Conservation (phyloP, 37 sponge, comb jelly and placozoan genomes). For the Beroe forskalii region DNA sequence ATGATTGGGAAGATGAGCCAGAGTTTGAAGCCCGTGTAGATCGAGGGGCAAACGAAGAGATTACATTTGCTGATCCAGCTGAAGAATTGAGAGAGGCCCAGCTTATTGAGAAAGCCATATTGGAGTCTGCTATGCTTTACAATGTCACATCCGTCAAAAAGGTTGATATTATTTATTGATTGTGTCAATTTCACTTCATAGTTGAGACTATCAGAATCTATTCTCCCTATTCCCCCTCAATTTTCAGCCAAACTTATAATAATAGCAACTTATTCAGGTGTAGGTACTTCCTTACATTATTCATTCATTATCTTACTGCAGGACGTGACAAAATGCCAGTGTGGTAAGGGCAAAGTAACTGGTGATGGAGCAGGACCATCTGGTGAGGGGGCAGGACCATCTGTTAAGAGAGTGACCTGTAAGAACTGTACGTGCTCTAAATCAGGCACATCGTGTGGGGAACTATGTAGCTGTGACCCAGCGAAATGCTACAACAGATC, state of each 20-base stretch:
- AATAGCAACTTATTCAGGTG: too few relatives aligned
- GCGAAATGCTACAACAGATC: background rate
- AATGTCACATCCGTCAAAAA: background rate
- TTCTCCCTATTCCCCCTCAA: too few relatives aligned
- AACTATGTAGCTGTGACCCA: background rate
- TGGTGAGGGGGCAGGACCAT: too few relatives aligned
- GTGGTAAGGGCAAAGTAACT: background rate
- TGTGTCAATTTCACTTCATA: too few relatives aligned
- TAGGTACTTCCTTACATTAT: too few relatives aligned
- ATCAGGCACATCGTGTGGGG: background rate
- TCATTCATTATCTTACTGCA: too few relatives aligned
- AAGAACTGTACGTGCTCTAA: background rate
- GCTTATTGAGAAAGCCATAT: background rate
- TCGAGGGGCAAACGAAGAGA: background rate
- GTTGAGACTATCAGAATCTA: too few relatives aligned
- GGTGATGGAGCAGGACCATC: background rate
- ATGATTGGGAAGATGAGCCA: background rate
- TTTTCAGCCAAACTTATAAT: too few relatives aligned
- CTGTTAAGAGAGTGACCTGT: background rate
- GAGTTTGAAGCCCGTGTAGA: background rate
- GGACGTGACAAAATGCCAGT: background rate
- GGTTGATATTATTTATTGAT: too few relatives aligned
- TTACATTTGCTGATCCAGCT: background rate
- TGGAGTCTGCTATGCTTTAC: background rate
- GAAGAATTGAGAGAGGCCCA: background rate